Percentiles rank a stretch among this genome's conserved stretches.
Evolutionary conservation across 2,797 vertebrate genomes (phyloP).

Genomic region (Sebastes flavidus): DNA sequence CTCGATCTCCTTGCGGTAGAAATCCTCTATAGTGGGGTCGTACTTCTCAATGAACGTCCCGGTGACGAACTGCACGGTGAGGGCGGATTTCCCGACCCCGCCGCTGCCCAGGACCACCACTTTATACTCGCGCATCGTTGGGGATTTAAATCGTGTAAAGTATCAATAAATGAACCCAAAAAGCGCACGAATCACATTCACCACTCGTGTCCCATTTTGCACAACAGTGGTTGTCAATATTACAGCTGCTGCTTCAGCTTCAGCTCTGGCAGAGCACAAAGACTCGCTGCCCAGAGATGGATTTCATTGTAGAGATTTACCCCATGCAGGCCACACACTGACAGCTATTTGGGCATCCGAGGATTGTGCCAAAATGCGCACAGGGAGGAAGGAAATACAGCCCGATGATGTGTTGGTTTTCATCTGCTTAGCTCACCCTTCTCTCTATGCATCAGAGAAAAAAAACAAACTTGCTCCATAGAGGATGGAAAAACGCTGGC

Average conservation of each 20-base stretch:
- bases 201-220: conserved; percentile 72
- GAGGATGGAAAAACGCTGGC: conserved; percentile 56
- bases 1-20: conserved; percentile 98
- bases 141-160: conserved; percentile 57
- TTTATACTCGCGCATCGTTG: conserved; percentile 95
- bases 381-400: conserved; percentile 21
- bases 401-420: conserved; percentile 52
- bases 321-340: conserved; percentile 70
- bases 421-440: conserved; percentile 73
- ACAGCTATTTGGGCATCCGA: conserved; percentile 57
- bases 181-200: conserved; percentile 50
- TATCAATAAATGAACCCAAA: conserved; percentile 63
- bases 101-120: conserved; percentile 98
- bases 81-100: conserved; percentile 96
- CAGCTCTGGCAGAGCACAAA: conserved; percentile 83
- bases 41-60: conserved; percentile 98
- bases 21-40: conserved; percentile 98
- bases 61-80: conserved; percentile 97
- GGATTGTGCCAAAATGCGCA: conserved; percentile 48
- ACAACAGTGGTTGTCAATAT: conserved; percentile 56
- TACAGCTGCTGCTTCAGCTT: conserved; percentile 56
- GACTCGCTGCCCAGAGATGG: conserved; percentile 78
- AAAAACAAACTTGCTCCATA: conserved; percentile 80
- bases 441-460: conserved; percentile 59
- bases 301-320: conserved; percentile 78